A percentile compares a stretch with the other conserved stretches of the same genome.
Evolutionary conservation across 2,113 vertebrate genomes (phyloP).

Genomic region (Mionectes macconnelli): DNA sequence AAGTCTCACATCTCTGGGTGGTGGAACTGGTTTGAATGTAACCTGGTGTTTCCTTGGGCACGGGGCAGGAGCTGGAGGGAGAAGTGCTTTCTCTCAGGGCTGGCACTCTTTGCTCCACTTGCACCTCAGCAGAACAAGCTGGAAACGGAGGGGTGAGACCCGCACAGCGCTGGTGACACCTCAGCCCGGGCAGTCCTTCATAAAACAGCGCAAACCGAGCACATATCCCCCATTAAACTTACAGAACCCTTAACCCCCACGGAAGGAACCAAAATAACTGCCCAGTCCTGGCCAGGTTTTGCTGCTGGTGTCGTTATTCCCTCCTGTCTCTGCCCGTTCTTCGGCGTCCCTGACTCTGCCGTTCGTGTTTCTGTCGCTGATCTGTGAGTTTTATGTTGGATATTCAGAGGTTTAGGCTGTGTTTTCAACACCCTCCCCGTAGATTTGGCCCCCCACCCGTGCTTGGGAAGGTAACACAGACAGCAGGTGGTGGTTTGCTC

Average conservation of each 20-base stretch:
- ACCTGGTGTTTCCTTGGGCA: not conserved
- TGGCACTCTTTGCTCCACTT: fast-evolving
- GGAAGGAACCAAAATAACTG: not conserved
- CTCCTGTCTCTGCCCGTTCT: not conserved
- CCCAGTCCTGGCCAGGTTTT: not conserved
- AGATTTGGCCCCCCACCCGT: fast-evolving
- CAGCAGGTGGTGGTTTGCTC: not conserved
- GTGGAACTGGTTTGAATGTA: not conserved
- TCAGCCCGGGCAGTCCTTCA: not conserved
- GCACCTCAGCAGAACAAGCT: not conserved
- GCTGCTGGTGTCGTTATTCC: not conserved
- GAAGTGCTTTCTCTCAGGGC: not conserved
- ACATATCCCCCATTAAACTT: not conserved
- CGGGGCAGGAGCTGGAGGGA: not conserved
- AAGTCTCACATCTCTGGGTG: not conserved
- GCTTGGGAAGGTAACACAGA: not conserved
- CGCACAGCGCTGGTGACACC: not conserved
- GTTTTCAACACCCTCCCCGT: not conserved
- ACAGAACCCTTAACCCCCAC: not conserved
- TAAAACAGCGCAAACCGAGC: not conserved
- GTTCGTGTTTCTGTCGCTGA: not conserved
- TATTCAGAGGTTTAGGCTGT: not conserved
- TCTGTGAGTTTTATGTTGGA: not conserved
- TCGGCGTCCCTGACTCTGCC: not conserved
- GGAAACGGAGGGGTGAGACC: not conserved